These are phyloP conservation scores for Bothrops jararaca DNA, from an alignment of 2,113 vertebrate species.

Conservation along the genomic window DNA sequence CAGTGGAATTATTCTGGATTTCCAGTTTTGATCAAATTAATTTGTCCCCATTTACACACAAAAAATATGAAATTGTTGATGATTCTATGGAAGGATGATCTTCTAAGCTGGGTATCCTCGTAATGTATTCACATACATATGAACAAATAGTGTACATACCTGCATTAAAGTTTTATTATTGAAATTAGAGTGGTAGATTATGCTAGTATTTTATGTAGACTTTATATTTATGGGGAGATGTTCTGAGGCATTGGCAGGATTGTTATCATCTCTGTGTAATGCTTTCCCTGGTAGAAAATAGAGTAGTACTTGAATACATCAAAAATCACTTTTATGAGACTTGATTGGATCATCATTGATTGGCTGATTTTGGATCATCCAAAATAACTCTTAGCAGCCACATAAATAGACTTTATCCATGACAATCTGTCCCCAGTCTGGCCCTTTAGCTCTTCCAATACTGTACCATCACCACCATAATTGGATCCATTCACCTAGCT, in stretches of 20 bases:
- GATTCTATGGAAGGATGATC: background rate
- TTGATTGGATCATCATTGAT: background rate
- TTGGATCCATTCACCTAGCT: background rate
- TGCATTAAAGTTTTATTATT: background rate
- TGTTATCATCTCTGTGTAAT: background rate
- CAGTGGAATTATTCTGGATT: background rate
- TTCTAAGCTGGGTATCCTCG: background rate
- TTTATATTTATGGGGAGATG: background rate
- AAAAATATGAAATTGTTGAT: background rate
- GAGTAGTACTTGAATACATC: background rate
- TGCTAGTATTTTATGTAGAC: background rate
- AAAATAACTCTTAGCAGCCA: background rate
- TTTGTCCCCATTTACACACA: background rate
- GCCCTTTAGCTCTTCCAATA: background rate
- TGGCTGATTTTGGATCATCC: background rate
- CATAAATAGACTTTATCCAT: background rate
- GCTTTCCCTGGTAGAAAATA: background rate
- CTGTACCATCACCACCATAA: background rate
- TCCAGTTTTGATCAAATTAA: constrained; percentile 1
- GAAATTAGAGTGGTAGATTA: background rate
- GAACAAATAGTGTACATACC: background rate
- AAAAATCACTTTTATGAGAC: background rate
- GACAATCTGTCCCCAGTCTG: background rate
- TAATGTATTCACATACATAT: background rate
- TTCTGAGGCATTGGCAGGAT: background rate